Percentiles rank a stretch among this genome's conserved stretches.
Conservation (phyloP, 2,797 vertebrate genomes). For the Semaprochilodus insignis region DNA sequence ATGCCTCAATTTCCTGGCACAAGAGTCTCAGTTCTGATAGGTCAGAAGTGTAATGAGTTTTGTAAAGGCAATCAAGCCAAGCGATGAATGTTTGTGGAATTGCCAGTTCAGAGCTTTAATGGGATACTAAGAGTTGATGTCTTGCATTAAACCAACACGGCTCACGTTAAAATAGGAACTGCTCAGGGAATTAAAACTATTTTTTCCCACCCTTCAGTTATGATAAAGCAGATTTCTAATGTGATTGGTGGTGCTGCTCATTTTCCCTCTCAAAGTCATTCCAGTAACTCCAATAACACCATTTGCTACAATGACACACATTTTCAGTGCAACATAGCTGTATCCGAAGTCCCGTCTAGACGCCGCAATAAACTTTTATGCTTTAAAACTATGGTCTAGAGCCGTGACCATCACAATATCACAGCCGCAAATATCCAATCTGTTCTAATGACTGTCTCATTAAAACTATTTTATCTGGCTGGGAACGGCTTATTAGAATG, state of each 20-base stretch:
- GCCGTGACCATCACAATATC: neutral
- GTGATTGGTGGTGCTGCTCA: constrained; percentile 19
- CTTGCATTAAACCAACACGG: constrained; percentile 51
- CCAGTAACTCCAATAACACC: constrained; percentile 22
- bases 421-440: constrained; percentile 14
- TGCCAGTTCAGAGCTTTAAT: constrained; percentile 47
- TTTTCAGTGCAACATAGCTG: constrained; percentile 11
- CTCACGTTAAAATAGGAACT: constrained; percentile 38
- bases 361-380: neutral
- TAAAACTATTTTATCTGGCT: neutral
- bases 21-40: constrained; percentile 65
- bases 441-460: constrained; percentile 13
- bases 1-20: constrained; percentile 65
- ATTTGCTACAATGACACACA: constrained; percentile 10
- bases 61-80: constrained; percentile 68
- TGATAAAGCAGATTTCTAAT: constrained; percentile 30
- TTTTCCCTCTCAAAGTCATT: neutral
- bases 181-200: constrained; percentile 40
- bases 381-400: constrained; percentile 1
- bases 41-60: constrained; percentile 76
- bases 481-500: neutral
- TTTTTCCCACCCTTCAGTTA: constrained; percentile 34
- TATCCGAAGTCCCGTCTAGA: constrained; percentile 20
- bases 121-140: constrained; percentile 46
- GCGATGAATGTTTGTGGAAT: constrained; percentile 64